Conservation (phyloP, 2,888 invertebrate species). For the Labia minor region DNA sequence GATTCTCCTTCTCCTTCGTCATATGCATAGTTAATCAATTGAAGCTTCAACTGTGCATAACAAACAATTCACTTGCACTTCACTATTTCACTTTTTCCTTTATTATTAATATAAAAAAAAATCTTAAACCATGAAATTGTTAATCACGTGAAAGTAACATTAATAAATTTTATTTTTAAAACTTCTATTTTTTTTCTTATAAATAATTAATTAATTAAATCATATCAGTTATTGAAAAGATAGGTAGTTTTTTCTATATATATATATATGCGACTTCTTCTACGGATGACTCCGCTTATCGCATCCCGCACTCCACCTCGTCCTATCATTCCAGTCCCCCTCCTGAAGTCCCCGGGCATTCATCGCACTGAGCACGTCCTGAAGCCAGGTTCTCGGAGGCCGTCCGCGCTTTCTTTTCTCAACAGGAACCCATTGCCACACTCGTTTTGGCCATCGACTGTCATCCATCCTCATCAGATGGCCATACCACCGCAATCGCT, state of each 20-base stretch:
- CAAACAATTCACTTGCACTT: not conserved
- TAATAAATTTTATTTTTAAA: not conserved
- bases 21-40: not conserved
- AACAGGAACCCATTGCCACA: too few relatives aligned
- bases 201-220: not conserved
- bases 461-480: too few relatives aligned
- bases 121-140: conserved; percentile 1
- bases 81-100: not conserved
- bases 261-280: too few relatives aligned
- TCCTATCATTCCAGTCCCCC: too few relatives aligned
- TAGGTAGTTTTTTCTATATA: not conserved
- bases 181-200: not conserved
- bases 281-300: too few relatives aligned
- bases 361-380: too few relatives aligned
- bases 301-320: too few relatives aligned
- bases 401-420: too few relatives aligned
- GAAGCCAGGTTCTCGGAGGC: too few relatives aligned
- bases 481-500: too few relatives aligned
- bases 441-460: too few relatives aligned
- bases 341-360: too few relatives aligned
- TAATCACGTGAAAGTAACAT: not conserved
- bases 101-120: not conserved
- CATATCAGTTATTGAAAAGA: not conserved
- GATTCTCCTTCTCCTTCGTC: not conserved
- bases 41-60: not conserved